Evolutionary conservation across 2,888 invertebrate species (phyloP), one percentile per base, ranked within the genome.

Genomic region (Archips xylosteana): DNA sequence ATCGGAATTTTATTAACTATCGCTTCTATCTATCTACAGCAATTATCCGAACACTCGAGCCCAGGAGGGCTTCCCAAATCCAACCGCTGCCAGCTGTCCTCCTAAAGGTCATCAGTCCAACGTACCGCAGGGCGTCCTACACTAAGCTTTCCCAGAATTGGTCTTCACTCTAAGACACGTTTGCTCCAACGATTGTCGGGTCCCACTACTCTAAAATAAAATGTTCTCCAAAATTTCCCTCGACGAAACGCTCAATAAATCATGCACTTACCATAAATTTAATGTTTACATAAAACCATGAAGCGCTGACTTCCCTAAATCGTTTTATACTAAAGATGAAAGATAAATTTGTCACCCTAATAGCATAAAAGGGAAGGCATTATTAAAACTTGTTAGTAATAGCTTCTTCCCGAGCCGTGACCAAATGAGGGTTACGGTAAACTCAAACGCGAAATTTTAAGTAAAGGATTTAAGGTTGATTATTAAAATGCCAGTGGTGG

Each of bases 371-470:
- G 49, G 49, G n/a, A n/a, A n/a, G 49, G 49, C 49, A 49, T 49
- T 49, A 49, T 49, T 49, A 49, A 49, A 49, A 49, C 49, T 49
- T 49, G 49, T 49, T 49, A 49, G n/a, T 49, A 49, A 49, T n/a
- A 49, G 49, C 49, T 49, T n/a, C 49, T 49, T 49, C n/a, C 49
- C 49, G 5, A 45, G 10, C 49, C 49, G n/a, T 4, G 49, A n/a
- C 1, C n/a, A 49, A n/a, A 49, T 6, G 4, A n/a, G 49, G 49
- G 6, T 13, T 3, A 49, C 13, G n/a, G n/a, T 49, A 49, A 49
- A 49, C 49, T 49, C 49, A 49, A 49, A 4, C 49, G 5, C n/a
- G 49, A 49, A n/a, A n/a, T 13, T 49, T n/a, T 13, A n/a, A 13
- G 13, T 12, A n/a, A n/a, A 6, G 49, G n/a, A n/a, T 13, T 49